phyloP scores from a whole-genome alignment of 2,888 invertebrate species.

The Marronus borbonicus region DNA sequence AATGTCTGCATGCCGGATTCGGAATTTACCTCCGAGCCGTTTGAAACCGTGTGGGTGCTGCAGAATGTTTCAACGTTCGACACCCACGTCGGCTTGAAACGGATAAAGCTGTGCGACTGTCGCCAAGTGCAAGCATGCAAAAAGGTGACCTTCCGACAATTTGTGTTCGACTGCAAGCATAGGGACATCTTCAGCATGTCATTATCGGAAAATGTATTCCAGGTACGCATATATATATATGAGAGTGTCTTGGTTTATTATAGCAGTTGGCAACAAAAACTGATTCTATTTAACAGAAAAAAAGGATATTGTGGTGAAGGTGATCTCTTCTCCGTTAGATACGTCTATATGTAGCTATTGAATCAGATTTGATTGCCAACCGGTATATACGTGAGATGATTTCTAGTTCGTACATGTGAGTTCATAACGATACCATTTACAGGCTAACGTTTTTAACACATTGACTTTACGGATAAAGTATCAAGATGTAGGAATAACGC shows the following conservation, averaged over 20 bases:
- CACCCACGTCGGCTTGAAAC: slow-evolving; percentile 62
- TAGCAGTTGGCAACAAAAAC: neutral
- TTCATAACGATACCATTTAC: slow-evolving; percentile 49
- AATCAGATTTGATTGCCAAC: too few relatives aligned
- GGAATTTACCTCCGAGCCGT: slow-evolving; percentile 59
- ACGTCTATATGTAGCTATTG: too few relatives aligned
- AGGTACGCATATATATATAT: slow-evolving; percentile 6
- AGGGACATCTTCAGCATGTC: slow-evolving; percentile 62
- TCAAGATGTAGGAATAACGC: slow-evolving; percentile 60
- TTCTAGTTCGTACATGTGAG: too few relatives aligned
- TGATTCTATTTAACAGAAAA: neutral
- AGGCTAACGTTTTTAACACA: slow-evolving; percentile 57
- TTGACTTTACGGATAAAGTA: slow-evolving; percentile 65
- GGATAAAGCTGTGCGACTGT: slow-evolving; percentile 66
- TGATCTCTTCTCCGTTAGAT: too few relatives aligned
- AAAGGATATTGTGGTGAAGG: too few relatives aligned
- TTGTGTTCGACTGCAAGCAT: slow-evolving; percentile 66
- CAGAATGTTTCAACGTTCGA: slow-evolving; percentile 63
- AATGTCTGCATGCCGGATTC: slow-evolving; percentile 63
- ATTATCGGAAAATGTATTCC: slow-evolving; percentile 61
- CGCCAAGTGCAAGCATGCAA: slow-evolving; percentile 57
- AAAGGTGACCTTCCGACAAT: slow-evolving; percentile 61
- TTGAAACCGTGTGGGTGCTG: slow-evolving; percentile 62
- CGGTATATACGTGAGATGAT: too few relatives aligned
- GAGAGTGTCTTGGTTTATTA: too few relatives aligned